These are phyloP conservation scores for Benitochromis conjunctus DNA, from an alignment of 2,113 vertebrate species.

Conservation along the genomic window DNA sequence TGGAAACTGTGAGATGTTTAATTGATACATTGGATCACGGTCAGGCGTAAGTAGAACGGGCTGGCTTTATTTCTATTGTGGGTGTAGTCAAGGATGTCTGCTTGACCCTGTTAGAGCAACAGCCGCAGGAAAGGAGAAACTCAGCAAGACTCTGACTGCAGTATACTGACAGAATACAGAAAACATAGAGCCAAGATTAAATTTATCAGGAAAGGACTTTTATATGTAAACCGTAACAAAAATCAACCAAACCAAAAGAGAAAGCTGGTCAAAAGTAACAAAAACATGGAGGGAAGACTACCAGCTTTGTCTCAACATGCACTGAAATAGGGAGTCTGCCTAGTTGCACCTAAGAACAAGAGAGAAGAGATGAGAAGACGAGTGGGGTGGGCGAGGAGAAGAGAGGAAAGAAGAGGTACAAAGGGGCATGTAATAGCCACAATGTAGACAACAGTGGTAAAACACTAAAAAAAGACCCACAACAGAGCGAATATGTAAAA, in stretches of 20 bases:
- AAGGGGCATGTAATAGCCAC: not conserved
- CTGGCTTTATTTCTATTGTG: not conserved
- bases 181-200: not conserved
- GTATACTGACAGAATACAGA: not conserved
- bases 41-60: not conserved
- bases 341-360: not conserved
- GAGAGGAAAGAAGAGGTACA: not conserved
- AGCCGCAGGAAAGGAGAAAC: not conserved
- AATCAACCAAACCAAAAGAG: not conserved
- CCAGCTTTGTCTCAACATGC: not conserved
- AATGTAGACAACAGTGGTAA: not conserved
- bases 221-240: not conserved
- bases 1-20: slow-evolving; percentile 6
- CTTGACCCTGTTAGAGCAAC: not conserved
- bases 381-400: not conserved
- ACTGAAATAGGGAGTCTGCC: not conserved
- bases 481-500: not conserved
- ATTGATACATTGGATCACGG: not conserved
- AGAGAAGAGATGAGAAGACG: not conserved
- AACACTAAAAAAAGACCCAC: not conserved
- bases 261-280: not conserved
- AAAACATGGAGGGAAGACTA: not conserved
- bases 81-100: not conserved
- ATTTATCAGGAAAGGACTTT: not conserved
- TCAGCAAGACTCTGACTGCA: not conserved